phyloP scores from a whole-genome alignment of 2,888 invertebrate genomes.

The Tiphia femorata region DNA sequence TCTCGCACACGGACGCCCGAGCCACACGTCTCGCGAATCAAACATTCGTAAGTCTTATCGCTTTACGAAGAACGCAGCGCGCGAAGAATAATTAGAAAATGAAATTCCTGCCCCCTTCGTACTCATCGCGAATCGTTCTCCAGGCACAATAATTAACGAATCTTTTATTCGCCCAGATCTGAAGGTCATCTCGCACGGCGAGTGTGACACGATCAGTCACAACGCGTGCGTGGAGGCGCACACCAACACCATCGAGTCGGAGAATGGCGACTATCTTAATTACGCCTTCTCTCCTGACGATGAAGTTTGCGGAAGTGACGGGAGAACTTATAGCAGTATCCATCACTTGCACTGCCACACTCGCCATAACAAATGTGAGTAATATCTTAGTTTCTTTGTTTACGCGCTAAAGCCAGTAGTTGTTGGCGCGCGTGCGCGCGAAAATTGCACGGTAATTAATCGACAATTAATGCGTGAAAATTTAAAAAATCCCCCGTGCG shows the following conservation, averaged over 20 bases:
- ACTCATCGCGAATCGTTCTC: no score
- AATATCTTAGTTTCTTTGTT: no score
- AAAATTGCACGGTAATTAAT: no score
- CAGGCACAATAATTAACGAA: no score
- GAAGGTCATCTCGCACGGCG: constrained; percentile 8
- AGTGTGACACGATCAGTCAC: constrained; percentile 19
- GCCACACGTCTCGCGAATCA: background rate
- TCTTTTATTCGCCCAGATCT: constrained; percentile 14
- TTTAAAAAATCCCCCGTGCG: no score
- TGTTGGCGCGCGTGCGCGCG: no score
- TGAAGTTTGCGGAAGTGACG: constrained; percentile 55
- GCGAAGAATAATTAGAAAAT: background rate
- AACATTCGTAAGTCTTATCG: background rate
- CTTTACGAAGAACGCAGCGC: background rate
- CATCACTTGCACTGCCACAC: constrained; percentile 53
- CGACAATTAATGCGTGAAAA: no score
- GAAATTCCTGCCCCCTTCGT: background rate
- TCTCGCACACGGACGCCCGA: background rate
- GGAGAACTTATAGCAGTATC: constrained; percentile 48
- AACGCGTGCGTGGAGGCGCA: constrained; percentile 11
- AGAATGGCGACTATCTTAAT: constrained; percentile 20
- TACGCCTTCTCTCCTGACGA: constrained; percentile 30
- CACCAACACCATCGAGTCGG: constrained; percentile 3
- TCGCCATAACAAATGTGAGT: constrained; percentile 49
- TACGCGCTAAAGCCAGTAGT: no score